Evolutionary conservation across 2,113 vertebrate genomes (phyloP).

Genomic region (Saguinus midas): DNA sequence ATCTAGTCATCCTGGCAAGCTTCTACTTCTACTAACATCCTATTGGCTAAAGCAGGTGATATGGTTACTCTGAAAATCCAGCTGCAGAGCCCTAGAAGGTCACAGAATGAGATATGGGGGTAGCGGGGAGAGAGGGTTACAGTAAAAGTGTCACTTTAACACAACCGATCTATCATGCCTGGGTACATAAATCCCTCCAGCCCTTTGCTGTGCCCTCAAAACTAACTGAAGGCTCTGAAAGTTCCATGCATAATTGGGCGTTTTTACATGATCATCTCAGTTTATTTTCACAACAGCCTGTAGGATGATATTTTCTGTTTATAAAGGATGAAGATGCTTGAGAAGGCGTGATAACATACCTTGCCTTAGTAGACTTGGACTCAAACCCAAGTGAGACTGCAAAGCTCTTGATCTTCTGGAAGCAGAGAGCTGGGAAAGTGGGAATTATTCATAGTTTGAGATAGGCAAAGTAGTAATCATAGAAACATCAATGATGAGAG

Average conservation of each 20-base stretch:
- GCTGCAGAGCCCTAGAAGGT: background rate
- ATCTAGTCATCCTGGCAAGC: background rate
- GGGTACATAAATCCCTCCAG: background rate
- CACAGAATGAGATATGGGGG: background rate
- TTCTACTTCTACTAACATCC: background rate
- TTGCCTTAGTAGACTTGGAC: background rate
- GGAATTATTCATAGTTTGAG: background rate
- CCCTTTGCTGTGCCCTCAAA: background rate
- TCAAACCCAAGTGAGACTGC: background rate
- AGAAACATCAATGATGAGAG: background rate
- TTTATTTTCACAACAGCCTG: background rate
- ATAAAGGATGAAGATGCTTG: background rate
- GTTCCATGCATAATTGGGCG: background rate
- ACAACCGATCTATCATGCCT: background rate
- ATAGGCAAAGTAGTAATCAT: background rate
- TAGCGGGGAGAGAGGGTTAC: accelerated
- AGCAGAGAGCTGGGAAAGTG: background rate
- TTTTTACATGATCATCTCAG: background rate
- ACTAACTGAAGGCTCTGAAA: background rate
- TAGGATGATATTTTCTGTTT: background rate
- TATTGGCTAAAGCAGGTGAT: background rate
- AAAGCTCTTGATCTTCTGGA: background rate
- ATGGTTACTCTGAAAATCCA: background rate
- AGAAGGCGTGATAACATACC: background rate
- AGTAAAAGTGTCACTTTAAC: background rate